Conservation (phyloP, 2,888 invertebrate species). For the Hedychridium roseum region DNA sequence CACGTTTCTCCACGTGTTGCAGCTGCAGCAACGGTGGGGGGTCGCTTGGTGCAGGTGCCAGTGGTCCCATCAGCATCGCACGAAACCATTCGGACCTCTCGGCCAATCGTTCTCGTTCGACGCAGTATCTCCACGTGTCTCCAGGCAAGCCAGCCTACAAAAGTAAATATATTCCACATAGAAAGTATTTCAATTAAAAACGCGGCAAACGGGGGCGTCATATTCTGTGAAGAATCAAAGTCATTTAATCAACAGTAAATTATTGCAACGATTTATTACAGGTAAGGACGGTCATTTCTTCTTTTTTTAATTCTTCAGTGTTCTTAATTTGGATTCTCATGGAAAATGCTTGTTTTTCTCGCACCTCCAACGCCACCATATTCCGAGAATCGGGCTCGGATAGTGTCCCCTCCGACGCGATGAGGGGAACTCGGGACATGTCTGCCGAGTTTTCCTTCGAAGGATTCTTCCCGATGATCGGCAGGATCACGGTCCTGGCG, state of each 20-base stretch:
- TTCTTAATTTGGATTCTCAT: not conserved
- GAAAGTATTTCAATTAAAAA: not conserved
- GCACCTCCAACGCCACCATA: constrained; percentile 51
- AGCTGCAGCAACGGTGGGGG: constrained; percentile 64
- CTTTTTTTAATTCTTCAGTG: too few relatives aligned
- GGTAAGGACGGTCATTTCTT: too few relatives aligned
- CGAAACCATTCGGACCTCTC: constrained; percentile 72
- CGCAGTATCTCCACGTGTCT: constrained; percentile 75
- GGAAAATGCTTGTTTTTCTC: not conserved
- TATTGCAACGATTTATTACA: too few relatives aligned
- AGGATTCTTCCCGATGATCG: constrained; percentile 14
- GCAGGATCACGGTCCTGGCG: constrained; percentile 20
- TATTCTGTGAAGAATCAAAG: too few relatives aligned
- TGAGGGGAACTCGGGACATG: constrained; percentile 47
- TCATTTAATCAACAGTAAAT: too few relatives aligned
- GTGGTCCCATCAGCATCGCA: constrained; percentile 67
- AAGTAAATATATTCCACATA: too few relatives aligned
- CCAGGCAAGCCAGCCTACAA: constrained; percentile 72
- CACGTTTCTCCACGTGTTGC: constrained; percentile 72
- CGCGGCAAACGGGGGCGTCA: not conserved
- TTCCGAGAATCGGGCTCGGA: constrained; percentile 27
- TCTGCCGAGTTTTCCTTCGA: constrained; percentile 16
- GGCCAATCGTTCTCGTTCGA: constrained; percentile 71
- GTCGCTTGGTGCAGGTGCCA: constrained; percentile 58
- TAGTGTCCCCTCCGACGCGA: constrained; percentile 22